These are phyloP conservation scores for human (Homo sapiens) DNA, from an alignment of 2,113 vertebrate species.

Conservation along the genomic window DNA sequence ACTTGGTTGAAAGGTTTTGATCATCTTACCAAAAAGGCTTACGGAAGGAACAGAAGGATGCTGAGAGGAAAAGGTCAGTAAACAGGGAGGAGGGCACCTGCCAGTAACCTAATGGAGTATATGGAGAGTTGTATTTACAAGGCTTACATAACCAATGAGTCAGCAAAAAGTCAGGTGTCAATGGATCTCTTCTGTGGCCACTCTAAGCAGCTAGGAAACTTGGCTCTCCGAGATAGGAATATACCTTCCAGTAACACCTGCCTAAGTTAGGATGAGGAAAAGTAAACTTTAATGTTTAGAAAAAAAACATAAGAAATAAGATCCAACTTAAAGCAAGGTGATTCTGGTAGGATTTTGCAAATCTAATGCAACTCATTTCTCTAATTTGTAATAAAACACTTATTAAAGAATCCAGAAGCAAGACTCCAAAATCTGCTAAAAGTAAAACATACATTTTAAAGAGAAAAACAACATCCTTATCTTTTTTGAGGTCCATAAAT, in stretches of 20 bases:
- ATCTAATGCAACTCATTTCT: constrained; percentile 14
- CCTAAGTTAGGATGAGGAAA: constrained; percentile 2
- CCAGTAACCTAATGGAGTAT: neutral
- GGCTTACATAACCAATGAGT: constrained; percentile 76
- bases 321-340: neutral
- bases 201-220: constrained; percentile 22
- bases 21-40: constrained; percentile 3
- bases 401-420: neutral
- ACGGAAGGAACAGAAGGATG: neutral
- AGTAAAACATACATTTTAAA: constrained; percentile 36
- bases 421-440: constrained; percentile 35
- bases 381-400: constrained; percentile 38
- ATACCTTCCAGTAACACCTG: neutral
- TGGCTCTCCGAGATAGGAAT: constrained; percentile 25
- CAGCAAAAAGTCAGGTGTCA: constrained; percentile 70
- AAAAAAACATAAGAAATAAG: constrained; percentile 42
- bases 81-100: neutral
- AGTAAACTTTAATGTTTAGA: constrained; percentile 37
- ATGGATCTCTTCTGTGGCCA: constrained; percentile 35
- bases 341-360: constrained; percentile 24
- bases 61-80: neutral
- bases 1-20: neutral
- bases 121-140: neutral
- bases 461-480: neutral
- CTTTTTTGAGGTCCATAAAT: constrained; percentile 33